Evolutionary conservation across 1,140 invertebrate genomes (phyloP), one percentile per base, ranked within the genome.

Genomic region (Bactericera cockerelli): DNA sequence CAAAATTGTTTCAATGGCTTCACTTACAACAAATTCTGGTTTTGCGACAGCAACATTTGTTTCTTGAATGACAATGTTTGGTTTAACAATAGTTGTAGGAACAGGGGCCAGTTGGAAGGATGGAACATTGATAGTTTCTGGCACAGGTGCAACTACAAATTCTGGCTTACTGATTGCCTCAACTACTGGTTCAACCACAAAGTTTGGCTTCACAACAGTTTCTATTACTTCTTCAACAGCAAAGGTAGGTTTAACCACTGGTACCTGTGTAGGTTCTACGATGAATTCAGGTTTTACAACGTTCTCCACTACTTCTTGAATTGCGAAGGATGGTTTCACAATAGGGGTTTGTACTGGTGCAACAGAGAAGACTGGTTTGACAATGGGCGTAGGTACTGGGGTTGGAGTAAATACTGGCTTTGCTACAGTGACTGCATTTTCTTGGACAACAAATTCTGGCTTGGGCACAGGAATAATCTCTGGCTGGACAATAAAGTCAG

Each of bases 131-230:
- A 49, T 49, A 16, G 42, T 22, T 49, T 49, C 42, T 6, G 42
- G 42, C 8, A 49, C 42, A 19, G 42, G 42, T 16, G 19, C 42
- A 22, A 49, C 42, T 16, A 16, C 6, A 16, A 49, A 49, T 49
- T 49, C 42, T 22, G 42, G 42, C 19, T 49, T 49, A 16, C 4
- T 4, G 19, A 49, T 49, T 4, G 42, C 19, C 19, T 49, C 42
- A 49, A 22, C 22, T 6, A 49, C 42, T 49, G 42, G 42, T 19
- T 6, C 19, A 4, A 49, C 42, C 6, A 49, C 42, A 16, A 49
- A 49, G 42, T 49, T 49, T 49, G 42, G 42, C 19, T 49, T 49
- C 42, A 49, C 42, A n/a, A 49, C 42, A n/a, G 42, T 49, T 49
- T 49, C 4, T 16, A 49, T 16, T 6, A 49, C 42, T 6, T 49